Base-by-base conservation (phyloP, 2,888 invertebrate genomes). In the Leucophenga montana region DNA sequence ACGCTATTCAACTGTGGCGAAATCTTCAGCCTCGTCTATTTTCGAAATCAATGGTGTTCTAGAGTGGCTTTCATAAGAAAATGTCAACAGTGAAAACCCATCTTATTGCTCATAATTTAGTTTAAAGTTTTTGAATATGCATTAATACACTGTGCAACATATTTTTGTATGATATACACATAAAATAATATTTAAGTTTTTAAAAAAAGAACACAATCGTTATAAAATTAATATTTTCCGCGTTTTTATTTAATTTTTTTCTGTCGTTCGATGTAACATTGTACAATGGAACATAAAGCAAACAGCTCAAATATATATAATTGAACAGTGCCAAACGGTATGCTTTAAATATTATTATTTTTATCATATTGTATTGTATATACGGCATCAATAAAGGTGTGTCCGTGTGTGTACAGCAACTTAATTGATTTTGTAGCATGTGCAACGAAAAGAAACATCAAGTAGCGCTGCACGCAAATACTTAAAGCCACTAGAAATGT, bases 241-340 rank as follows among this genome's bases (percentile, higher is more conserved):
- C 2, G 4, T 27, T 27, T 27, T 27, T 27, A 3, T 27, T 3
- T 27, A 27, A 54, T 16, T 11, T 56, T 56, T 13, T 27, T 9
- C 22, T 27, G 22, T 56, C 16, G 16, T 0, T 6, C 11, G 50
- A 16, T 53, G 8, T 4, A 18, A 20, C 18, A 20, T 56, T 56
- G 22, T 27, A 59, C n/a, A 50, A 50, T 8, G 50, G 1, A 18
- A 50, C 1, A 50, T 16, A 50, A 50, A 31, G 31, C 33, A 31
- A 14, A 31, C 14, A 59, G 33, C n/a, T 59, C 3, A n/a, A 39
- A 59, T 33, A 50, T 3, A 50, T 50, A 18, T 56, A 56, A 22
- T 56, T 56, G 22, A 13, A 56, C 56, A 56, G 56, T 13, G 27
- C 56, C 59, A 33, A 31, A 59, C 14, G n/a, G 14, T 59, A 59